phyloP scores from a whole-genome alignment of 1,140 invertebrate species.

The Drosophila seguyi region DNA sequence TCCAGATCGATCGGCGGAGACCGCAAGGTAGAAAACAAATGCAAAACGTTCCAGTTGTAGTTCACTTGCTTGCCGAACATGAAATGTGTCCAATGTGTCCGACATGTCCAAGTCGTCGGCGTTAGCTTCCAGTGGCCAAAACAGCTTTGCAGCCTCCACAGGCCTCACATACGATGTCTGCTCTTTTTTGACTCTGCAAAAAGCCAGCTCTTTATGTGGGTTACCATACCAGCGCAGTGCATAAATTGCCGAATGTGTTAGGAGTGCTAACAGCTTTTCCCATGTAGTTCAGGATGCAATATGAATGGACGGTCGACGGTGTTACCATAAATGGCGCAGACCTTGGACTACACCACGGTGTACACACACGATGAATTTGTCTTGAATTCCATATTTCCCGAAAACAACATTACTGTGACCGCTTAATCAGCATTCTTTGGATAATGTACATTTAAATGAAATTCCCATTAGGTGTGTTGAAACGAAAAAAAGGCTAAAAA shows the following conservation, averaged over 20 bases:
- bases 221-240: constrained; percentile 32
- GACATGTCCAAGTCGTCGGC: constrained; percentile 17
- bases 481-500: not conserved
- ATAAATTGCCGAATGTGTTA: constrained; percentile 36
- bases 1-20: constrained; percentile 60
- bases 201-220: constrained; percentile 25
- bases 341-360: constrained; percentile 32
- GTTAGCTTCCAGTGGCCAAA: constrained; percentile 18
- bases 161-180: constrained; percentile 7
- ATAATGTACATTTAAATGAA: constrained; percentile 16
- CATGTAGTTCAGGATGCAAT: constrained; percentile 43
- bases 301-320: constrained; percentile 10
- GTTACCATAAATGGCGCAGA: constrained; percentile 17
- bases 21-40: constrained; percentile 41
- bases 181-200: constrained; percentile 26
- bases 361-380: constrained; percentile 15
- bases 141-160: constrained; percentile 15
- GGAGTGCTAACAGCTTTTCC: constrained; percentile 45
- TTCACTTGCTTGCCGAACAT: constrained; percentile 53
- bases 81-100: constrained; percentile 59
- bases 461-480: not conserved
- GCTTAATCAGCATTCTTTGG: constrained; percentile 15
- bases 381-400: constrained; percentile 23
- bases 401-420: not conserved
- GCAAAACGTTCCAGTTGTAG: constrained; percentile 60